phyloP scores from a whole-genome alignment of 2,797 vertebrate genomes.

The Eptatretus atami region DNA sequence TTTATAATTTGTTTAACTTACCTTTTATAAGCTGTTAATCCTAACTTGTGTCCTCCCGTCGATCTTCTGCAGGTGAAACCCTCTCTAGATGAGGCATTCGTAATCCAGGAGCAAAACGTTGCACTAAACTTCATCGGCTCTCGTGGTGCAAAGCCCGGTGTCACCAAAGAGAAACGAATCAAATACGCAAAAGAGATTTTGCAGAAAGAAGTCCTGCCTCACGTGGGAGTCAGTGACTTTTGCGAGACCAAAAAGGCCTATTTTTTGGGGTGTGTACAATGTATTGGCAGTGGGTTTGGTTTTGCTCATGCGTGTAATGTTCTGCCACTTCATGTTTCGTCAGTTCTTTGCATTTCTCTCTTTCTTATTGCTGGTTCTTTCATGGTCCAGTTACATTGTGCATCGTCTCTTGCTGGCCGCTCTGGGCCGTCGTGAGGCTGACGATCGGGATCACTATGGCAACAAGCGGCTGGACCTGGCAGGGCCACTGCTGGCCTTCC shows the following conservation, averaged over 20 bases:
- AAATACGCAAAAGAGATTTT: constrained; percentile 92
- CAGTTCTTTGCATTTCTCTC: constrained; percentile 3
- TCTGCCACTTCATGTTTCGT: background rate
- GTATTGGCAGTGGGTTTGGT: background rate
- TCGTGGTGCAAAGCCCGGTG: constrained; percentile 76
- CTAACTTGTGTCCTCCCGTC: background rate
- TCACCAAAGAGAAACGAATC: constrained; percentile 83
- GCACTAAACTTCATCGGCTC: constrained; percentile 91
- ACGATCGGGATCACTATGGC: constrained; percentile 95
- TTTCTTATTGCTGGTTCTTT: constrained; percentile 2
- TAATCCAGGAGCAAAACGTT: constrained; percentile 93
- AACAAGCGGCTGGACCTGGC: constrained; percentile 94
- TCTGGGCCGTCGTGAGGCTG: constrained; percentile 57
- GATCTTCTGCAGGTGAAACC: constrained; percentile 43
- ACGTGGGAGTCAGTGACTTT: constrained; percentile 95
- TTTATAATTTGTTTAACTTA: background rate
- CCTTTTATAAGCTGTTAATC: background rate
- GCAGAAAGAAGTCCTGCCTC: constrained; percentile 87
- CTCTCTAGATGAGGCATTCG: constrained; percentile 80
- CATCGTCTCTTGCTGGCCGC: constrained; percentile 64
- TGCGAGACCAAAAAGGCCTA: constrained; percentile 97
- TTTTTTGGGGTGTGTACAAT: constrained; percentile 44
- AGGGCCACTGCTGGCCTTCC: constrained; percentile 59
- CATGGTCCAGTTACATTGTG: constrained; percentile 53
- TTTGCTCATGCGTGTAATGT: constrained; percentile 8